Base-by-base conservation (phyloP, 2,797 vertebrate genomes). In the Syncerus caffer region DNA sequence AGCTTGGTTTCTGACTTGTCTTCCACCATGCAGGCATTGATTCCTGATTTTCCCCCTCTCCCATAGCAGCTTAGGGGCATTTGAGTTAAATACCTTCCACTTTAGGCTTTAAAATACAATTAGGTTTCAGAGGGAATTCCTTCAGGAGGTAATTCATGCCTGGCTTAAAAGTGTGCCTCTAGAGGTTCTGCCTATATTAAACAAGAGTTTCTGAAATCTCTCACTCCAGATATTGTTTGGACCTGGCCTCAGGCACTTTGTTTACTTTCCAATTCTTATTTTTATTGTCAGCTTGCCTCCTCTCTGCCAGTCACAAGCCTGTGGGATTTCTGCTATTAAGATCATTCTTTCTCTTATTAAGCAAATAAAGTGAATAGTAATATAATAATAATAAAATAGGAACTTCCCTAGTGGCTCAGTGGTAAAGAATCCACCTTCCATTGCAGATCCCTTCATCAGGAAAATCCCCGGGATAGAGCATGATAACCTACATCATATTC, bases 141-240 rank as follows among this genome's bases (percentile, higher is more conserved):
- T 96, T 89, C n/a, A 27, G 85, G 67, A 98, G 97, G 93, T 64
- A 93, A 1, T 17, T 60, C 31, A 92, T 15, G 15, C 7, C 1
- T 84, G n/a, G 21, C 90, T 58, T 53, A 83, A 93, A 83, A 93
- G 6, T 12, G 7, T 60, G 83, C 53, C 14, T 92, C 25, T 25
- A 74, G 74, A 42, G 94, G 6, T 6, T 96, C 4, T 97, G 78
- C 14, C 60, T 95, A 38, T 88, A 84, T 82, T 96, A 88, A 85
- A 80, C 67, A 87, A 13, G 0, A 88, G 98, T 97, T 97, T 95
- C 95, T 94, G 95, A 83, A 97, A 34, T 45, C 31, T 76, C 45
- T 92, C 29, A 38, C 19, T 90, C 93, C 55, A 45, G 91, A 45
- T 51, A 95, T 78, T 64, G 38, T 92, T 92, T 96, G 93, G 71